Evolutionary conservation across 2,797 vertebrate species (phyloP).

Genomic region (Halcyon leucocephala): DNA sequence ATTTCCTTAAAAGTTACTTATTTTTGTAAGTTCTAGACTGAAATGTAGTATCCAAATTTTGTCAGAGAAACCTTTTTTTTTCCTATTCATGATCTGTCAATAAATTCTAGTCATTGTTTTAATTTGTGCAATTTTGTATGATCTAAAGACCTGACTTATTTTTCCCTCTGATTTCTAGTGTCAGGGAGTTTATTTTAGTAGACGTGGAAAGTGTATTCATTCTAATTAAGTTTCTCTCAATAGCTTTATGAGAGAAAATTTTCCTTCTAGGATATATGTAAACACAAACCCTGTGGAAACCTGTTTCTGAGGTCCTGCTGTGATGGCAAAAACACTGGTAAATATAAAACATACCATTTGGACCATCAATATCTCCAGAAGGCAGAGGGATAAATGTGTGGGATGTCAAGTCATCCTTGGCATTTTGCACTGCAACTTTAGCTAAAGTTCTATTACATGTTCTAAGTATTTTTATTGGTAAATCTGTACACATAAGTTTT

Average conservation of each 20-base stretch:
- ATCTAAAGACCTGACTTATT: background rate
- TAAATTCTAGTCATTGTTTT: background rate
- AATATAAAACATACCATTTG: background rate
- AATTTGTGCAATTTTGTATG: fast-evolving
- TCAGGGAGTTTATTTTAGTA: background rate
- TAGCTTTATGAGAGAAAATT: background rate
- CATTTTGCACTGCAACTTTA: conserved; percentile 24
- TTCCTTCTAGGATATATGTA: background rate
- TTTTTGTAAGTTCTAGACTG: background rate
- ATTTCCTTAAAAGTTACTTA: background rate
- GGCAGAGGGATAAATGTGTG: background rate
- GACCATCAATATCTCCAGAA: conserved; percentile 4
- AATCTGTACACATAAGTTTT: background rate
- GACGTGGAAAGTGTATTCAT: background rate
- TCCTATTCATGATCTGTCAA: background rate
- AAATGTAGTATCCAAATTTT: background rate
- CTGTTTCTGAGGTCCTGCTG: background rate
- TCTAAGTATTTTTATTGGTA: background rate
- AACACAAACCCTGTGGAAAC: background rate
- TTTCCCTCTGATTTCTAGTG: background rate
- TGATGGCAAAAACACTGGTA: background rate
- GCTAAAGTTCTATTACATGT: background rate
- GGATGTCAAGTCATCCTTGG: background rate
- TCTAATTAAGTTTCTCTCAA: background rate
- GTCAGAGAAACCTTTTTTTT: background rate